phyloP scores from a whole-genome alignment of 2,888 invertebrate genomes.

The Platycnemis pennipes region DNA sequence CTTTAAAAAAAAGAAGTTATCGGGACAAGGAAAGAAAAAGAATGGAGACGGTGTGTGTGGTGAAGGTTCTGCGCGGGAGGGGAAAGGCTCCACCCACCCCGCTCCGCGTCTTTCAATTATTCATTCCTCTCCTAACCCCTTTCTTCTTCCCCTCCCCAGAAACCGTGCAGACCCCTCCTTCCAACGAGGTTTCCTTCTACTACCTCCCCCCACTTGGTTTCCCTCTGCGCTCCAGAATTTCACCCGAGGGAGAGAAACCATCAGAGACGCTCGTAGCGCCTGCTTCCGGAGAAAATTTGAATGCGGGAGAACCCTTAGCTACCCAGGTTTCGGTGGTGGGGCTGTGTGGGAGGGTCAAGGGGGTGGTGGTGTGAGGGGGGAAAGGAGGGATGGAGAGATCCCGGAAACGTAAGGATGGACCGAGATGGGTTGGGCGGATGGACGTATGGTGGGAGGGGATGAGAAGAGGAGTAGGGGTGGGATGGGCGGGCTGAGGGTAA shows the following conservation, averaged over 20 bases:
- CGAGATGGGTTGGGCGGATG: constrained; percentile 68
- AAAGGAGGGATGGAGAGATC: constrained; percentile 70
- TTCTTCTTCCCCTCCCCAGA: constrained; percentile 69
- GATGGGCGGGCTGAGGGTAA: constrained; percentile 72
- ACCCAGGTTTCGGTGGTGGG: not conserved
- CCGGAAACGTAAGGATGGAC: constrained; percentile 68
- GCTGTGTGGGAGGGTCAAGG: constrained; percentile 52
- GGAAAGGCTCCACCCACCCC: constrained; percentile 70
- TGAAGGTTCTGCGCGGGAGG: not conserved
- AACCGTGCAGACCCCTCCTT: constrained; percentile 60
- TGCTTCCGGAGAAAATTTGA: constrained; percentile 70
- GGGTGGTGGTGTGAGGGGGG: constrained; percentile 50
- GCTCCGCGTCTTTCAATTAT: constrained; percentile 70
- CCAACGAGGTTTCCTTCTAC: not conserved
- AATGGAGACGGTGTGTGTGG: not conserved
- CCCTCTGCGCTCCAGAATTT: constrained; percentile 72
- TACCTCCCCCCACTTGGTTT: constrained; percentile 43
- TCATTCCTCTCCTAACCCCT: constrained; percentile 69
- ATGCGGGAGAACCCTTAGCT: constrained; percentile 57
- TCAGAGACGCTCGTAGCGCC: constrained; percentile 70
- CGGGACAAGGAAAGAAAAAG: too few species aligned
- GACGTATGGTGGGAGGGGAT: constrained; percentile 71
- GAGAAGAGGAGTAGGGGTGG: constrained; percentile 69
- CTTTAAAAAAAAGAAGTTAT: too few species aligned
- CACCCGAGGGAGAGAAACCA: constrained; percentile 47